Base-by-base conservation (phyloP, 2,113 vertebrate genomes). In the Cranoglanis bouderius region DNA sequence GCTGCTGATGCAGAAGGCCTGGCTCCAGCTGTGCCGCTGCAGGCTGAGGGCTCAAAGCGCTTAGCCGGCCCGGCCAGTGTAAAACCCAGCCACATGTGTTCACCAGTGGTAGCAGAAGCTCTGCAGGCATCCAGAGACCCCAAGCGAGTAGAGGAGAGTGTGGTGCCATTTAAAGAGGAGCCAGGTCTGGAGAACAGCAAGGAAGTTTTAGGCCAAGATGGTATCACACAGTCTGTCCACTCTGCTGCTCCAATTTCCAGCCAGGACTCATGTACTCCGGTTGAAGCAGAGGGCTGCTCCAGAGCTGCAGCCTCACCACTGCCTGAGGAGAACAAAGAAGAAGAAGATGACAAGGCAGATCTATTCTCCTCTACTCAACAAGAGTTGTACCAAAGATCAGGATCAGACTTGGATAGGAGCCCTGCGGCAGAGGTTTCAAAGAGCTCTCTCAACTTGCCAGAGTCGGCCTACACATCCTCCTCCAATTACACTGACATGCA, bases 21-120 rank as follows among this genome's bases (percentile, higher is more conserved):
- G 89, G 94, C 95, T 59, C 94, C 96, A 0, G 96, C 96, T 0
- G 94, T 96, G 88, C 96, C 97, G 0, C 92, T 97, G 77, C 93
- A 96, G 0, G 92, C 96, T 0, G 95, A 94, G 12, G 94, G 94
- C 40, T 95, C 96, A 0, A 96, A 96, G 90, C 94, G 90, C 92
- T 93, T 96, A 94, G 93, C 96, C 0, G 91, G 95, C 83, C 94
- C 96, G 0, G 91, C 95, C 0, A 96, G 98, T 81, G 92, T 96
- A 85, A 98, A 97, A 61, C 96, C 97, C 59, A 94, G 95, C 85
- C 95, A 94, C 89, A 86, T 97, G 87, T 94, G 96, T 74, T 95
- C 96, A n/a, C 96, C 96, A 78, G 94, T 95, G 88, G 93, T 95
- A 32, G 90, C 95, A 0, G 96, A 96, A 82, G 94, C 95, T 0